Conservation (phyloP, 2,797 vertebrate species). For the Chelmon rostratus region DNA sequence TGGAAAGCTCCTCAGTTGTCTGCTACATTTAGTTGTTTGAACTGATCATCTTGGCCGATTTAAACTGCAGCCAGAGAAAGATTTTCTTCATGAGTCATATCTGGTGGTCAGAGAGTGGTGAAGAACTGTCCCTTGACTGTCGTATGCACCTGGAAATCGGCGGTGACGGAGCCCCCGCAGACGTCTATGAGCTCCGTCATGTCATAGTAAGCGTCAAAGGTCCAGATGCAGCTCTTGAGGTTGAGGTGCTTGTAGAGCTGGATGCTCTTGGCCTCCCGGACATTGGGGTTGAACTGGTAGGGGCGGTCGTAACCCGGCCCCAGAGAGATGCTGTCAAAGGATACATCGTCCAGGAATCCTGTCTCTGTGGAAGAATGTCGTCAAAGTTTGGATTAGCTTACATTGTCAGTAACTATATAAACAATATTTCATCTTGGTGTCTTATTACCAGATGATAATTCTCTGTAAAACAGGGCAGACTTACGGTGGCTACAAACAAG, state of each 20-base stretch:
- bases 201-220: conserved; percentile 97
- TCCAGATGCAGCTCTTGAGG: conserved; percentile 99
- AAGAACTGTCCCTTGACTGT: neutral
- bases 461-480: neutral
- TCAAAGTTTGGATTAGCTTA: neutral
- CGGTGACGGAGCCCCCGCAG: conserved; percentile 95
- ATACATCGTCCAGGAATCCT: conserved; percentile 92
- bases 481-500: neutral
- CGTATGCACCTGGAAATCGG: conserved; percentile 93
- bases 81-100: too few relatives aligned
- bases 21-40: neutral
- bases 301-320: conserved; percentile 96
- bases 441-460: neutral
- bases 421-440: too few relatives aligned
- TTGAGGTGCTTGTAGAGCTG: conserved; percentile 98
- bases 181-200: conserved; percentile 98
- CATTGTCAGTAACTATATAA: neutral
- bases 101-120: too few relatives aligned
- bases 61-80: neutral
- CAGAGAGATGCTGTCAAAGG: conserved; percentile 87
- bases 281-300: conserved; percentile 92
- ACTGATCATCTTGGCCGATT: neutral
- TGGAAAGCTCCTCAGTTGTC: neutral
- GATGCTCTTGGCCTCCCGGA: conserved; percentile 92
- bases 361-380: conserved; percentile 84